Evolutionary conservation across 92 coral and sea anemone species (phyloP), one percentile per base, ranked within the genome.

Genomic region (Umimayanthus chanpuru): DNA sequence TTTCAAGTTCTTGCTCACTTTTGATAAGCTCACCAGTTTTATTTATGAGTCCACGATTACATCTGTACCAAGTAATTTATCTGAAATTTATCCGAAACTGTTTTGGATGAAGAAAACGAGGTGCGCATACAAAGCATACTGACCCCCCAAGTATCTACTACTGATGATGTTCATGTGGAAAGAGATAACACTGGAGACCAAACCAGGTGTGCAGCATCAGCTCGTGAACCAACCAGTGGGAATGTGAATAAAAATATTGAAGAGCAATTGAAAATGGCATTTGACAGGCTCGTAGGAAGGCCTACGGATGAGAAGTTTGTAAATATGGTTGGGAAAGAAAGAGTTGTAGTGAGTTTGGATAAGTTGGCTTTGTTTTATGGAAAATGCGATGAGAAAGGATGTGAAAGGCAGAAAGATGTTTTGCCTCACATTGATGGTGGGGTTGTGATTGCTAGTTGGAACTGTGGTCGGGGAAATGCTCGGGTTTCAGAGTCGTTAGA

Each of bases 361-460:
- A 80, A 56, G 66, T 32, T 80, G 53, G 41, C 12, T 32, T 80
- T 80, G 72, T 80, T 80, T 80, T 18, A 2, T 56, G 85, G 85
- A 29, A 29, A 10, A 18, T 80, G 73, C 18, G 73, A 36, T 30
- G 85, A 55, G 71, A 58, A 80, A 29, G 72, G 72, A 30, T 80
- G 85, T 80, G 44, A 50, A 14, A 11, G 44, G 44, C 12, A 55
- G 5, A 80, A 80, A 36, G 72, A 88, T 53, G 81, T 88, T 76
- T 81, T 68, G 87, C 91, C 73, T 16, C 65, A 29, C 43, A 16
- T 50, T 39, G 81, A 88, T 44, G 90, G 90, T 41, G 92, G 88
- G 44, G 90, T 80, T 32, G 43, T 86, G 44, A 49, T 29, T 47
- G 58, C 79, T 77, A 55, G 47, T 38, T 88, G 90, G 85, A 79